Evolutionary conservation across 2,888 invertebrate species (phyloP), one percentile per base, ranked within the genome.

Genomic region (Dryocosmus kuriphilus): DNA sequence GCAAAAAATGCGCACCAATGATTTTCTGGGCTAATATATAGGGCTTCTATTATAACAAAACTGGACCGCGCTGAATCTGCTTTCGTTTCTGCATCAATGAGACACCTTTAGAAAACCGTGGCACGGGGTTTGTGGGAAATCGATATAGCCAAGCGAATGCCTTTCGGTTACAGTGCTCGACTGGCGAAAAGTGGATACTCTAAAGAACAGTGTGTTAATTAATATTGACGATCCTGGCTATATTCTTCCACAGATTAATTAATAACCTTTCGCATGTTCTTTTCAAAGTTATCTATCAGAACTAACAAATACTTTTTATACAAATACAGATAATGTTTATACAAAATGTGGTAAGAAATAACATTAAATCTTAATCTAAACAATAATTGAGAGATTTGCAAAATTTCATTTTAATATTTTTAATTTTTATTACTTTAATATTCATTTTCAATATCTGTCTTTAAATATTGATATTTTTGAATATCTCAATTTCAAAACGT

Each of bases 161-260:
- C 55, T 46, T 8, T n/a, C 35, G 38, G 27, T 67, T 41, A 67
- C 46, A 67, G 46, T 67, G 27, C 41, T 67, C 67, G 19, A 46
- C 67, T 67, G 41, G 27, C 16, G 30, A 67, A 67, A 67, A 46
- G 46, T 67, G 46, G 46, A 67, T 46, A 46, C 67, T 62, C 9
- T 46, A 24, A 27, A 30, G 67, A 46, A 67, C 46, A 67, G 30
- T 67, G 19, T 41, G 46, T 67, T 67, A 67, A 67, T 67, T 67
- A 67, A 67, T 67, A 67, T 67, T 41, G 67, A 67, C 46, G 46
- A 67, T 16, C 67, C 19, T 46, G 19, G 14, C 41, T 41, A 19
- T 46, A 67, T 19, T 67, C 67, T 67, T 46, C 30, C 27, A 67
- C 27, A 27, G 5, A 19, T 67, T 46, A 67, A 46, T 67, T 67